Percentiles rank a stretch among this genome's conserved stretches.
Evolutionary conservation across 2,888 invertebrate species (phyloP).

Genomic region (Agrochola lota): DNA sequence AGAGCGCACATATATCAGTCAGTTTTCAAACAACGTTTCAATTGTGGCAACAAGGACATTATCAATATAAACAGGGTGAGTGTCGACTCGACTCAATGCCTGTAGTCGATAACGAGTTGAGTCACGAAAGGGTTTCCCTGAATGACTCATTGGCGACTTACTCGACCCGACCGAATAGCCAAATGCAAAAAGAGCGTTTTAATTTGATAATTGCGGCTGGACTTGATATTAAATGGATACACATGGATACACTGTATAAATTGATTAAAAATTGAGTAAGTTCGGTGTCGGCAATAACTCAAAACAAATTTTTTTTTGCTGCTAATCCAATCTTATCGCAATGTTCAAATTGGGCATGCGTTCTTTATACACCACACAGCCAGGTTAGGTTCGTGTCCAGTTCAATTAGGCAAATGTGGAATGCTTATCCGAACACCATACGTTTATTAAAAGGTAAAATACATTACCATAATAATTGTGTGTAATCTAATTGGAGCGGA

Average conservation of each 20-base stretch:
- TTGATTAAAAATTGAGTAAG: constrained; percentile 10
- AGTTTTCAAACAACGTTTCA: constrained; percentile 58
- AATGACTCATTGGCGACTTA: constrained; percentile 80
- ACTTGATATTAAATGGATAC: constrained; percentile 15
- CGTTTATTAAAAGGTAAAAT: constrained; percentile 16
- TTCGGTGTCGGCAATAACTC: constrained; percentile 20
- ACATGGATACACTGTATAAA: constrained; percentile 8
- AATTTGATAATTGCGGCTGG: constrained; percentile 12
- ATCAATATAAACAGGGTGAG: constrained; percentile 80
- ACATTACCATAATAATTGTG: background rate
- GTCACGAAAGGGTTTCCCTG: constrained; percentile 90
- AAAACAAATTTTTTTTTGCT: background rate
- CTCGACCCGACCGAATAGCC: constrained; percentile 57
- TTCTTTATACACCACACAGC: constrained; percentile 13
- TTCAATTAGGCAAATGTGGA: constrained; percentile 12
- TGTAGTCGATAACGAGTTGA: constrained; percentile 84
- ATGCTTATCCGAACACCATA: constrained; percentile 11
- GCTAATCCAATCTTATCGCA: background rate
- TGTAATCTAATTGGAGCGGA: constrained; percentile 33
- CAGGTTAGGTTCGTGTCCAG: background rate
- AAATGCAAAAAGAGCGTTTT: constrained; percentile 34
- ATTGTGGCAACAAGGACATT: constrained; percentile 73
- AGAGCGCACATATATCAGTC: constrained; percentile 23
- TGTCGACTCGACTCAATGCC: constrained; percentile 75
- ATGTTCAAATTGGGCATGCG: constrained; percentile 4